phyloP scores from a whole-genome alignment of 2,797 vertebrate species.

The Tragopan temminckii region DNA sequence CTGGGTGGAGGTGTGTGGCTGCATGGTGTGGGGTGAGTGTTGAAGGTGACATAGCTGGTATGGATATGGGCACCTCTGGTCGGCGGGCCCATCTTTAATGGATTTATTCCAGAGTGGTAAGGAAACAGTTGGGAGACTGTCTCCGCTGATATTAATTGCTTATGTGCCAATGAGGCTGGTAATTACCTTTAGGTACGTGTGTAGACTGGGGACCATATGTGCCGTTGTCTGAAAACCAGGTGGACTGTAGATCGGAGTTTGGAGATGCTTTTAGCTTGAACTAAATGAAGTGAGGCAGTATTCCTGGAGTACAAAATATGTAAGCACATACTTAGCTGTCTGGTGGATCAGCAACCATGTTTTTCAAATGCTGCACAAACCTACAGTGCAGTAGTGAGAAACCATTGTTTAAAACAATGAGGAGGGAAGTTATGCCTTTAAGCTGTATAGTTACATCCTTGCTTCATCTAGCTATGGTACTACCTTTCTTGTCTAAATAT shows the following conservation, averaged over 20 bases:
- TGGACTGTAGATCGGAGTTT: neutral
- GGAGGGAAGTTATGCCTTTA: neutral
- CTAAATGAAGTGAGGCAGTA: neutral
- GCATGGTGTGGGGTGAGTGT: neutral
- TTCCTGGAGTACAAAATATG: neutral
- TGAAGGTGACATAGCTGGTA: neutral
- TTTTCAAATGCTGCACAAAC: neutral
- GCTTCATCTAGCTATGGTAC: neutral
- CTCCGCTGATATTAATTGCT: neutral
- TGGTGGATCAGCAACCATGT: neutral
- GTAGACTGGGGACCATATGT: neutral
- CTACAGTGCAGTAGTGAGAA: neutral
- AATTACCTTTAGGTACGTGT: neutral
- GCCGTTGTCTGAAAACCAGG: neutral
- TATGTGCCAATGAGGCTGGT: neutral
- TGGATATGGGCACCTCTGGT: neutral
- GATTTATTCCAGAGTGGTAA: neutral
- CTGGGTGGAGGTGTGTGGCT: neutral
- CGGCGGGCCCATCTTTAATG: neutral
- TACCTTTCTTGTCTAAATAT: constrained; percentile 39
- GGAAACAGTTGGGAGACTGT: neutral
- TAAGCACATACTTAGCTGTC: neutral
- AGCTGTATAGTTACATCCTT: neutral
- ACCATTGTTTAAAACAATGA: neutral
- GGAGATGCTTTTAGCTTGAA: neutral